Base-by-base conservation (phyloP, 2,888 invertebrate species). In the Slavum lentiscoides region DNA sequence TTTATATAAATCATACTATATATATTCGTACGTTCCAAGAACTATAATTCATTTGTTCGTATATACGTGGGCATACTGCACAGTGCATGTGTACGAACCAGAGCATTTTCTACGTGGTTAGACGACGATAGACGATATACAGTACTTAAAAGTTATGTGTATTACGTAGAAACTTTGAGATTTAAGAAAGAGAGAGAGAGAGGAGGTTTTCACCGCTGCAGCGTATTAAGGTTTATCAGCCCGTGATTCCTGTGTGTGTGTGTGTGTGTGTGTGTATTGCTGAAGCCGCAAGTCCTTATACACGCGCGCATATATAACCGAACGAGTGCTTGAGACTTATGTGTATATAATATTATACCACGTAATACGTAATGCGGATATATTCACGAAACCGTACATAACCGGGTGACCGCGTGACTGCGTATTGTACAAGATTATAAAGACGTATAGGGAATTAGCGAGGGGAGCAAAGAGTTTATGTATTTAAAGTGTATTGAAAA, bases 341-440 rank as follows among this genome's bases (percentile, higher is more conserved):
- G 11, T 49, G 11, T 43, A 30, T 30, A 30, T 30, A 30, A 2
- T 30, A 30, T 30, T 30, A 30, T 43, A 43, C 11, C 11, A 43
- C 55, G 55, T 55, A 30, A 58, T 70, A 69, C 58, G 58, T 70
- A 66, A 66, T 39, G 21, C 74, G 74, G 74, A 58, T 75, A 66
- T 67, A 75, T 58, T 58, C 66, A 75, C 39, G 66, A 66, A 74
- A 75, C 74, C 74, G 74, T 75, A 75, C 58, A 75, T 58, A 58
- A 64, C 37, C n/a, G 19, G 58, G 67, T 43, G 75, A 49, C 67
- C 58, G 21, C 21, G 67, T 43, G 64, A 8, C 67, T 67, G n/a
- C 49, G 59, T 64, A 67, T 23, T 43, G 37, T 58, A 43, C 37
- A 66, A 55, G 66, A 75, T 67, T 75, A 30, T 30, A 75, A 30